Conservation (phyloP, 2,888 invertebrate species). For the Pseudococcus jackbeardsleyi region DNA sequence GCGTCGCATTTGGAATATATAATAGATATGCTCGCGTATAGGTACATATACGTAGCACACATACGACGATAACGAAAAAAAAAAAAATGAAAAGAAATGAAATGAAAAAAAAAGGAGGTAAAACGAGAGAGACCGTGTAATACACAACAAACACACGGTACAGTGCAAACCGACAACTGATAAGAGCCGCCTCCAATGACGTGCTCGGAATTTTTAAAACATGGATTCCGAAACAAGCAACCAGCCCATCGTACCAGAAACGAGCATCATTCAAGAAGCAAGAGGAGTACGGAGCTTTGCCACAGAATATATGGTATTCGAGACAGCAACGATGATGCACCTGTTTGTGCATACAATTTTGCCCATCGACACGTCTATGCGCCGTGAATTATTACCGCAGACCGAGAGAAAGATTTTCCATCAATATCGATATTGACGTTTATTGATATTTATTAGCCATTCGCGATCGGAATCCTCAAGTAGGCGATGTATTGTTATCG, state of each 20-base stretch:
- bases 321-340: not conserved
- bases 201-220: slow-evolving; percentile 57
- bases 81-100: not conserved
- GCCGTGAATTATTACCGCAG: slow-evolving; percentile 45
- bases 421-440: slow-evolving; percentile 56
- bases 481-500: not conserved
- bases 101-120: not conserved
- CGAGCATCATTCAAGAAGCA: not conserved
- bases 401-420: not conserved
- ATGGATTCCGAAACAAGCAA: slow-evolving; percentile 25
- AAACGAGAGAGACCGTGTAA: not conserved
- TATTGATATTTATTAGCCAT: slow-evolving; percentile 57
- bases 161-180: slow-evolving; percentile 57
- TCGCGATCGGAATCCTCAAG: slow-evolving; percentile 6
- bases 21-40: not conserved
- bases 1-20: slow-evolving; percentile 53
- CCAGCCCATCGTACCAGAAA: not conserved
- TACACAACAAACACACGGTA: not conserved
- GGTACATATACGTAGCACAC: not conserved
- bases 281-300: not conserved
- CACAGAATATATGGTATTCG: not conserved
- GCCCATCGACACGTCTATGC: not conserved
- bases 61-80: not conserved
- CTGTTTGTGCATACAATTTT: not conserved
- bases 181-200: slow-evolving; percentile 62